phyloP scores from a whole-genome alignment of 1,140 invertebrate genomes.

The Drosophila guanche region DNA sequence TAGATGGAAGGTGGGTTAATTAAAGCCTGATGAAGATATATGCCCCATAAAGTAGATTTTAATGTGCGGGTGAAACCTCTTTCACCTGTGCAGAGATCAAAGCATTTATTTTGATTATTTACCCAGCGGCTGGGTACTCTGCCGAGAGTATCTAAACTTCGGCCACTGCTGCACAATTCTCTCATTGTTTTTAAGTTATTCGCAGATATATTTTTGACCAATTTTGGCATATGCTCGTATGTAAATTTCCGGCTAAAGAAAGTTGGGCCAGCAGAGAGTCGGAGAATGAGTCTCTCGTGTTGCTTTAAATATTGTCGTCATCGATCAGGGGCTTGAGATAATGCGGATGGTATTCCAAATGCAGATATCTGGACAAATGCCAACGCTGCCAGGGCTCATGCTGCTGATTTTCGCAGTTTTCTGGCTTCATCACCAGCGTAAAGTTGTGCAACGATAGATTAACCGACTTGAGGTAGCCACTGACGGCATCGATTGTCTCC shows the following conservation, averaged over 20 bases:
- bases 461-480: constrained; percentile 37
- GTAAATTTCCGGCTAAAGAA: constrained; percentile 62
- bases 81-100: constrained; percentile 12
- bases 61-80: constrained; percentile 15
- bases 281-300: constrained; percentile 1
- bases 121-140: background rate
- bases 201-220: constrained; percentile 41
- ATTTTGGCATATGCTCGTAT: constrained; percentile 41
- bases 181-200: constrained; percentile 26
- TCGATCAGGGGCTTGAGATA: constrained; percentile 55
- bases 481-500: constrained; percentile 4
- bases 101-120: background rate
- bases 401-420: constrained; percentile 16
- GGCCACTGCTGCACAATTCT: background rate
- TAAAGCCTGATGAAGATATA: constrained; percentile 18
- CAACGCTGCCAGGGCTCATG: constrained; percentile 36
- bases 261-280: constrained; percentile 33
- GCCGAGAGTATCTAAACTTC: constrained; percentile 16
- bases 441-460: constrained; percentile 12
- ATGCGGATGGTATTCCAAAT: constrained; percentile 54
- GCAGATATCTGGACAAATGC: constrained; percentile 51
- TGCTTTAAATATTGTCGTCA: constrained; percentile 54
- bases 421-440: constrained; percentile 8
- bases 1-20: constrained; percentile 9
- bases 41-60: constrained; percentile 10